Evolutionary conservation across 2,113 vertebrate genomes (phyloP), one percentile per base, ranked within the genome.

Genomic region (Myanophis thanlyinensis): DNA sequence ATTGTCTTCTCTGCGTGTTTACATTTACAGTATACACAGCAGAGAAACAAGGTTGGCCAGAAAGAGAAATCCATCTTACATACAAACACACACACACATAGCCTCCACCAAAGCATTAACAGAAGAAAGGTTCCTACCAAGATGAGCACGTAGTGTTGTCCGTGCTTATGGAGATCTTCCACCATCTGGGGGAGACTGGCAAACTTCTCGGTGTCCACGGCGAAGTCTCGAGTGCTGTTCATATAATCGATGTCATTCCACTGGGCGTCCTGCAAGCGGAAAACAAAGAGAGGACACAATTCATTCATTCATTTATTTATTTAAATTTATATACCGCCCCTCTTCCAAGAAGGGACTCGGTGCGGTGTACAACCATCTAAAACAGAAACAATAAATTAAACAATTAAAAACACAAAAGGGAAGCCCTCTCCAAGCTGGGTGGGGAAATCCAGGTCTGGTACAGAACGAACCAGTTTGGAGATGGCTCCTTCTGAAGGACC

Each of bases 161-260:
- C 89, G 0, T 98, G 97, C 49, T 93, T 96, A 93, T 98, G 97
- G 25, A 98, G 96, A 9, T 98, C 97, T 93, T 96, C 97, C 59
- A 98, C 98, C 95, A 99, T 53, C 0, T 98, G 98, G 0, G 98
- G 98, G 30, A 99, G 98, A 0, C 96, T 97, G 62, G 86, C 87
- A 86, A 98, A 99, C 3, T 90, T 97, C 92, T 95, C 51, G 0
- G 97, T 56, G 93, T 99, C 98, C 0, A 96, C 91, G 3, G 98
- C 99, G 96, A 99, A 99, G 94, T 99, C 98, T 91, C 98, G 94
- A n/a, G 96, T 97, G 0, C 94, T 94, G 0, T 98, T 97, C 98
- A 99, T 99, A 97, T 99, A 99, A 96, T 99, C 98, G 0, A 98
- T 98, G 87, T 98, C 97, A 47, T 98, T 98, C 97, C 97, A 98